These are phyloP conservation scores for Rhopalosiphum padi DNA, from an alignment of 1,140 invertebrate genomes.

Conservation along the genomic window DNA sequence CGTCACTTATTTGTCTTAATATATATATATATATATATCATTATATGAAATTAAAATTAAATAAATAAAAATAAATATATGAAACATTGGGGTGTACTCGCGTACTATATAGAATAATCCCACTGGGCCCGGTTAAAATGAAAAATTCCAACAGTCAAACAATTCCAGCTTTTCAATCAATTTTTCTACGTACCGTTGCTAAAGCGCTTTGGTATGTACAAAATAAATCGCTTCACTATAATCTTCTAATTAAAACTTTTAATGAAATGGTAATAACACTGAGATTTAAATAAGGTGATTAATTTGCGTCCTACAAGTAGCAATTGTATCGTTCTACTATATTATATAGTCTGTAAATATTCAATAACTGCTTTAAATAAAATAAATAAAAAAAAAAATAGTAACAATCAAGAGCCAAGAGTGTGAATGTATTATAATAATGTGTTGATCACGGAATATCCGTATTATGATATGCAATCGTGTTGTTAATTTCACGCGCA, in stretches of 20 bases:
- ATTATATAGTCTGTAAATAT: too few relatives aligned
- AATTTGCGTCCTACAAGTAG: neutral
- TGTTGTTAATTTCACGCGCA: neutral
- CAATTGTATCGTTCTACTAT: too few relatives aligned
- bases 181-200: neutral
- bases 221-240: neutral
- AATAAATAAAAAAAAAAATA: too few relatives aligned
- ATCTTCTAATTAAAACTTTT: neutral
- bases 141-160: neutral
- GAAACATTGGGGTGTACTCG: neutral
- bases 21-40: too few relatives aligned
- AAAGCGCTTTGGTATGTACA: neutral
- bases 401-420: neutral
- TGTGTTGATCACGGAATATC: neutral
- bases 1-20: too few relatives aligned
- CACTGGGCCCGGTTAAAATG: neutral
- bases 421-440: neutral
- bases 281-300: neutral
- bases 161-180: neutral
- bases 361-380: too few relatives aligned
- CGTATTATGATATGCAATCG: neutral
- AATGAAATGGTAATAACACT: neutral
- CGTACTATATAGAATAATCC: neutral
- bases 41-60: too few relatives aligned
- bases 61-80: too few relatives aligned